Evolutionary conservation across 2,797 vertebrate species (phyloP).

Genomic region (Pseudochirops corinnae): DNA sequence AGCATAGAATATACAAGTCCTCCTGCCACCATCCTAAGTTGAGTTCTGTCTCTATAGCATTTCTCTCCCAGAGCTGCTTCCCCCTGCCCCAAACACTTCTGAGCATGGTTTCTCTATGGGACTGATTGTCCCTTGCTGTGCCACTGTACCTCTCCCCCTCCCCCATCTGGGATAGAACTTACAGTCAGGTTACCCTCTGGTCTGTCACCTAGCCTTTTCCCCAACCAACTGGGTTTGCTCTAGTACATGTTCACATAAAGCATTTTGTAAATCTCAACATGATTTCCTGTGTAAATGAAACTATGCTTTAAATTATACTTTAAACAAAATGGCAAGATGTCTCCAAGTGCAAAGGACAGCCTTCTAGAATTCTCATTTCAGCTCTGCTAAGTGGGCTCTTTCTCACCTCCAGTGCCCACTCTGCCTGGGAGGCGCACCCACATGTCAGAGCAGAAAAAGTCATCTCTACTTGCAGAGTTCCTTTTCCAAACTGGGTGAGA

Average conservation of each 20-base stretch:
- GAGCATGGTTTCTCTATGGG: background rate
- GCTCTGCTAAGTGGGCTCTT: slow-evolving; percentile 80
- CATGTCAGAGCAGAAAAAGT: slow-evolving; percentile 68
- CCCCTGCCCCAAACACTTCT: background rate
- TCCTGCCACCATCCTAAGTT: background rate
- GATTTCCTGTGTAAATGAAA: slow-evolving; percentile 76
- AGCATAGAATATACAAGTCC: background rate
- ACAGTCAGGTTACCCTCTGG: background rate
- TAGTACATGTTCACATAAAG: slow-evolving; percentile 45
- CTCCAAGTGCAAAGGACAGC: slow-evolving; percentile 80
- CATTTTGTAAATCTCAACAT: slow-evolving; percentile 60
- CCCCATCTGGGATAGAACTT: background rate
- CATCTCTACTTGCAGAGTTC: slow-evolving; percentile 67
- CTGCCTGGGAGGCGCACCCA: slow-evolving; percentile 69
- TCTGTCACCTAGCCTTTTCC: background rate
- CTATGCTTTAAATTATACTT: slow-evolving; percentile 75
- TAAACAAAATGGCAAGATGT: slow-evolving; percentile 79
- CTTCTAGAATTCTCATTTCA: slow-evolving; percentile 78
- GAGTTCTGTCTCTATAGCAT: background rate
- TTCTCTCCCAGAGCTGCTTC: background rate
- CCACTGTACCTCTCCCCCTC: background rate
- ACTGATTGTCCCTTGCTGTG: background rate
- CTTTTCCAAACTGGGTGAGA: slow-evolving; percentile 59
- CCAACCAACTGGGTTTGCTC: background rate
- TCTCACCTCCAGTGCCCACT: slow-evolving; percentile 74